phyloP scores from a whole-genome alignment of 2,797 vertebrate genomes.

The Hozukius guyotensis region DNA sequence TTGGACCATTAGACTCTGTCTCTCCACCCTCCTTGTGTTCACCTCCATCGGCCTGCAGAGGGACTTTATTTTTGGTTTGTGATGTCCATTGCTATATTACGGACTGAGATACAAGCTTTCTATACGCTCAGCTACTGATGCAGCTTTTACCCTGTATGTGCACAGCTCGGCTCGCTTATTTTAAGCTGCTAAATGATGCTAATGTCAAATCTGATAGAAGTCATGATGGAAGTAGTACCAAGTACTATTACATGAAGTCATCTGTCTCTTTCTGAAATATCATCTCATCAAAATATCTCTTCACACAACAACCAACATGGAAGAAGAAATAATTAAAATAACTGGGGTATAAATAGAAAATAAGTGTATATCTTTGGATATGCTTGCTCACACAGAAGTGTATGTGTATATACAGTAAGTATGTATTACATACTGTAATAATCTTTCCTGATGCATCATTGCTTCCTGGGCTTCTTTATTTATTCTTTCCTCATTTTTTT shows the following conservation, averaged over 20 bases:
- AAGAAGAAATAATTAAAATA: background rate
- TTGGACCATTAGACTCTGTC: slow-evolving; percentile 60
- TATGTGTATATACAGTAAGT: background rate
- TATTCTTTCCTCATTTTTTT: background rate
- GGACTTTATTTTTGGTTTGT: slow-evolving; percentile 80
- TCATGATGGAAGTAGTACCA: background rate
- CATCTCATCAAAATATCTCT: slow-evolving; percentile 20
- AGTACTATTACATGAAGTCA: background rate
- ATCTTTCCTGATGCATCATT: background rate
- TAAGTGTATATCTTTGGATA: background rate
- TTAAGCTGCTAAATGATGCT: slow-evolving; percentile 24
- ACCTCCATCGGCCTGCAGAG: slow-evolving; percentile 47
- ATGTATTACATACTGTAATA: background rate
- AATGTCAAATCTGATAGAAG: background rate
- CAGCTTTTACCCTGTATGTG: slow-evolving; percentile 60
- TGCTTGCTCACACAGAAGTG: background rate
- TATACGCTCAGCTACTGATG: slow-evolving; percentile 55
- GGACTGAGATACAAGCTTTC: slow-evolving; percentile 47
- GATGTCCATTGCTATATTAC: slow-evolving; percentile 64
- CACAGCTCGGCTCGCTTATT: slow-evolving; percentile 28
- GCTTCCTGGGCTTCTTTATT: background rate
- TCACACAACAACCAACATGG: slow-evolving; percentile 10
- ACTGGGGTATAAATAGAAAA: background rate
- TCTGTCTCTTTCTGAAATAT: background rate
- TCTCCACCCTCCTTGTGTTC: slow-evolving; percentile 62